A percentile compares a stretch with the other conserved stretches of the same genome.
phyloP scores from a whole-genome alignment of 1,140 invertebrate species.

The Trachymyrmex septentrionalis region DNA sequence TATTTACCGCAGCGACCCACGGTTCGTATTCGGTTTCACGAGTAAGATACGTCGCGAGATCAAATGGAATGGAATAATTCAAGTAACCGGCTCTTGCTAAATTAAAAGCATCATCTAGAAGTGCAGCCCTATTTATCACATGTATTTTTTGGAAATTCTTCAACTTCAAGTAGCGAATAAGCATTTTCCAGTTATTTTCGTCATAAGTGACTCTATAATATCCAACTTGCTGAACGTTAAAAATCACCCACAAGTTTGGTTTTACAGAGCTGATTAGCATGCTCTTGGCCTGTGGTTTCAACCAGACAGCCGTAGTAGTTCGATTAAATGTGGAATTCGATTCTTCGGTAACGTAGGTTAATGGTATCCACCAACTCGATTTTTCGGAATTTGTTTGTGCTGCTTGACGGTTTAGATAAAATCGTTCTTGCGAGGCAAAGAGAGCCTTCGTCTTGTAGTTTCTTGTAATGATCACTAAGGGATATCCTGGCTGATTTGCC shows the following conservation, averaged over 20 bases:
- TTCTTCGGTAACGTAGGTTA: constrained; percentile 77
- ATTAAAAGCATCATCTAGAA: constrained; percentile 89
- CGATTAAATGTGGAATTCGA: constrained; percentile 77
- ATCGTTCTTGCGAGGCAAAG: constrained; percentile 61
- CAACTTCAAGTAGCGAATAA: constrained; percentile 81
- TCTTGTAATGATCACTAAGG: constrained; percentile 53
- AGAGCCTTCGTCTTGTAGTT: constrained; percentile 22
- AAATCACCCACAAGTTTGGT: constrained; percentile 84
- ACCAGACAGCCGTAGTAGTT: constrained; percentile 82
- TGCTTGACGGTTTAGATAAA: constrained; percentile 45
- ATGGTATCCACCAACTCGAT: constrained; percentile 83
- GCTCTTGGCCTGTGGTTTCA: constrained; percentile 74
- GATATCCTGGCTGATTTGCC: constrained; percentile 64
- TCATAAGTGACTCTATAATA: constrained; percentile 89
- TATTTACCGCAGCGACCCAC: constrained; percentile 86
- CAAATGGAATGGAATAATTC: constrained; percentile 85
- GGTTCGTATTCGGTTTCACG: constrained; percentile 87
- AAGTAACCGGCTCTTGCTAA: constrained; percentile 84
- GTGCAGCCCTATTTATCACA: constrained; percentile 87
- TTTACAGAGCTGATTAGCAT: constrained; percentile 24
- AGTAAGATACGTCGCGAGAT: constrained; percentile 86
- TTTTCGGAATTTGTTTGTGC: not conserved
- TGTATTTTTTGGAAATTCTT: constrained; percentile 81
- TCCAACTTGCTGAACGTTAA: constrained; percentile 84
- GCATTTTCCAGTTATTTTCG: constrained; percentile 84